Evolutionary conservation across 2,888 invertebrate genomes (phyloP).

Genomic region (Brachylomia viminalis): DNA sequence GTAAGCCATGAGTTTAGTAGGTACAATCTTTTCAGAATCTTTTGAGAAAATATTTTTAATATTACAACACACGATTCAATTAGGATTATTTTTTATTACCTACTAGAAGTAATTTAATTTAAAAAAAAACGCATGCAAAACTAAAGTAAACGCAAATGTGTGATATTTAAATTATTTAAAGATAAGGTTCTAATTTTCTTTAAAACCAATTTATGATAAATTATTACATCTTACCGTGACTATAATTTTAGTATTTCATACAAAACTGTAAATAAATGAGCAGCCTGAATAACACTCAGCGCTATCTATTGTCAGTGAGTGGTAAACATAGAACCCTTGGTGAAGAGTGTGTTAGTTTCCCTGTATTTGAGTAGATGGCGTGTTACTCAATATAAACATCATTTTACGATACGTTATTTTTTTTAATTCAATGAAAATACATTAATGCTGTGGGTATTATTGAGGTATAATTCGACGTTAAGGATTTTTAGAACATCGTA

Average conservation of each 20-base stretch:
- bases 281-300: conserved; percentile 38
- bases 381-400: neutral
- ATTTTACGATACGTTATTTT: neutral
- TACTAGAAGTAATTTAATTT: neutral
- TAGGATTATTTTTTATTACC: neutral
- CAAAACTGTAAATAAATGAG: neutral
- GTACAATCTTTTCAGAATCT: too few relatives aligned
- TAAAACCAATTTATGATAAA: too few relatives aligned
- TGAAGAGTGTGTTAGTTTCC: conserved; percentile 29
- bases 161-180: neutral
- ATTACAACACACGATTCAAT: neutral
- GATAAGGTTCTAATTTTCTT: neutral
- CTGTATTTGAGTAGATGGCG: conserved; percentile 58
- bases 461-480: neutral
- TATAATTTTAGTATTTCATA: neutral
- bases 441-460: neutral
- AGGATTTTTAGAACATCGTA: neutral
- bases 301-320: conserved; percentile 59
- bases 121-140: neutral
- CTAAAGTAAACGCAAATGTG: neutral
- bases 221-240: neutral
- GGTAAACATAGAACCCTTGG: neutral
- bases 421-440: neutral
- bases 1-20: too few relatives aligned
- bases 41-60: neutral